Evolutionary conservation across 2,113 vertebrate species (phyloP), one percentile per base, ranked within the genome.

Genomic region (Ageneiosus marmoratus): DNA sequence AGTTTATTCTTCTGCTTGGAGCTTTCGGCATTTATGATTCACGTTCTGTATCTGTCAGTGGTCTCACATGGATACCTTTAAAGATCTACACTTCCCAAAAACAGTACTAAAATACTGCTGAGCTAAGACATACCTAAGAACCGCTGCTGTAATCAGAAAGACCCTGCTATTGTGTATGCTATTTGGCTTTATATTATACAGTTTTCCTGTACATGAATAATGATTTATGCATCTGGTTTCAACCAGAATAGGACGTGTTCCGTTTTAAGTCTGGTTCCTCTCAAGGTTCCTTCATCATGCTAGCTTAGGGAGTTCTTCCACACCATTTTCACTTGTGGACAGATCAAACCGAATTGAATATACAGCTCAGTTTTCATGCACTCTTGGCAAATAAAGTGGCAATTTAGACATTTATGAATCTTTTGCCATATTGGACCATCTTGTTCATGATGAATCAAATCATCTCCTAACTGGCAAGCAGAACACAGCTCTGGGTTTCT

Each of bases 191-290:
- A 20, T 75, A 53, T 34, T 12, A 75, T 18, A 51, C 72, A 9
- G 13, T 24, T 73, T 7, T 73, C 8, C 3, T 7, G n/a, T 24
- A 73, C 2, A 20, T 29, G 51, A 51, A 32, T 74, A 32, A 51
- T 32, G 50, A 51, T 51, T 41, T 0, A 3, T 20, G n/a, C 18
- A 51, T 51, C 72, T 1, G 13, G 12, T 16, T 13, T 73, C 44
- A 73, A 6, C 3, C 65, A 70, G 70, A 74, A 74, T 6, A 74
- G 24, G 37, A 48, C 6, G 44, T 50, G 70, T n/a, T 70, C 41
- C 67, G 37, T n/a, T 46, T 46, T n/a, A 15, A 51, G n/a, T 74
- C 70, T 74, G 48, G 72, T 53, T 74, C n/a, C 4, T 74, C 24
- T 32, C 48, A 32, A 46, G 15, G 41, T 72, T 72, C 10, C 65